Evolutionary conservation across 2,113 vertebrate genomes (phyloP), one percentile per base, ranked within the genome.

Genomic region (Hemicordylus capensis): DNA sequence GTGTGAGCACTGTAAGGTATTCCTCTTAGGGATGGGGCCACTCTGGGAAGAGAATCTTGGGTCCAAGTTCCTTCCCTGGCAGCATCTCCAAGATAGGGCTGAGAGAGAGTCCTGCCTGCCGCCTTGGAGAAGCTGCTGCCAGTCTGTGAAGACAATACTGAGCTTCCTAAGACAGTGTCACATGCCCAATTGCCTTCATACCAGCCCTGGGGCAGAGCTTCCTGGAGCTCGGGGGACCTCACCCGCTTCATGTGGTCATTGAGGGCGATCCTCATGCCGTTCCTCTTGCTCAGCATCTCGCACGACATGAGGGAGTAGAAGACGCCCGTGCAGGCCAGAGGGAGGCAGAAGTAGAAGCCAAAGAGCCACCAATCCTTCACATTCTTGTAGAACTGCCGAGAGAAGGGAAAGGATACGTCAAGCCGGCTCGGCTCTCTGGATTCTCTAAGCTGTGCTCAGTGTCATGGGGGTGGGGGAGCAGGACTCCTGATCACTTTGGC

Each of bases 171-270:
- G 54, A 28, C 34, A 54, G 54, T 2, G 39, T 39, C 34, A 8
- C 22, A 9, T 37, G 34, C 5, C 1, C 4, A n/a, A 19, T 24
- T 54, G 64, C 34, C 39, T 17, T 10, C 7, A 14, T 17, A 14
- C 34, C 31, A 46, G 51, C 39, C 20, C 26, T 44, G 39, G 74
- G 10, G 19, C 24, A 34, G 31, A 2, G 75, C 5, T 5, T 1
- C 4, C 15, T 42, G 4, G 22, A 44, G 17, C 0, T 8, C 1
- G 44, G 20, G 24, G 4, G 11, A 6, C 82, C 91, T 88, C 89
- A 98, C 98, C 98, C 97, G 96, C 67, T 98, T 98, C 97, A 98
- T 98, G 95, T 98, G 98, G 94, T 98, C 98, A 0, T 98, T 98
- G 81, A 98, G 97, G 3, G 97, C 96, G 0, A 98, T 97, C 63